Conservation (phyloP, 92 coral and sea anemone genomes). For the Virgularia gustaviana region DNA sequence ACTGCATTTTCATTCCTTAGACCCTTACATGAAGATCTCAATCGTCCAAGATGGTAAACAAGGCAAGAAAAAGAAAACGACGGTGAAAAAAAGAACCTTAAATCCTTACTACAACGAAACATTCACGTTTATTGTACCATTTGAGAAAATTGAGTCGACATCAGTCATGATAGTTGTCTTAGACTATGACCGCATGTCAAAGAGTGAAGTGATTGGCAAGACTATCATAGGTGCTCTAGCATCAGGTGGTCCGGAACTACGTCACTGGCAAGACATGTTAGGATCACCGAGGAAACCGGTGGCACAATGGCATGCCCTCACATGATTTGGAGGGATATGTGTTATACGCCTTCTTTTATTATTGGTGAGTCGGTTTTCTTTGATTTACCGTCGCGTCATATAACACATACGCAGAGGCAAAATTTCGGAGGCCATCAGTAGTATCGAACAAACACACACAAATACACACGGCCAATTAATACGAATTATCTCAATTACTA, state of each 20-base stretch:
- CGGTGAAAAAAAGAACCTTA: slow-evolving; percentile 92
- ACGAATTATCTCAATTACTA: too few species aligned
- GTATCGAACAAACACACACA: too few species aligned
- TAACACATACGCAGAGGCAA: too few species aligned
- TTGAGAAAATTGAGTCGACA: slow-evolving; percentile 84
- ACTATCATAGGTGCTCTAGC: slow-evolving; percentile 93
- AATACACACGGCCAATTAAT: too few species aligned
- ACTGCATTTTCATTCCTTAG: too few species aligned
- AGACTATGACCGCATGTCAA: slow-evolving; percentile 92
- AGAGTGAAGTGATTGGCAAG: slow-evolving; percentile 95
- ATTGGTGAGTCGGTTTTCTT: too few species aligned
- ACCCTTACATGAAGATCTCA: slow-evolving; percentile 91
- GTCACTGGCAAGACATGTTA: slow-evolving; percentile 95
- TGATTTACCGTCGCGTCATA: too few species aligned
- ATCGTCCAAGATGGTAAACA: slow-evolving; percentile 87
- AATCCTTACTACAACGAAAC: slow-evolving; percentile 93
- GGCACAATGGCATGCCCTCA: slow-evolving; percentile 94
- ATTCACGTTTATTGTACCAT: slow-evolving; percentile 85
- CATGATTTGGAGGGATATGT: slow-evolving; percentile 5
- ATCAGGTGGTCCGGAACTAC: slow-evolving; percentile 72
- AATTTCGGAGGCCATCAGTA: too few species aligned
- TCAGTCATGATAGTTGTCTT: slow-evolving; percentile 81
- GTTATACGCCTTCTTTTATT: not conserved
- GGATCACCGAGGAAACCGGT: slow-evolving; percentile 88
- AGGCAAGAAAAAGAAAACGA: slow-evolving; percentile 89